Evolutionary conservation across 2,113 vertebrate species (phyloP).

Genomic region (Dromaius novaehollandiae): DNA sequence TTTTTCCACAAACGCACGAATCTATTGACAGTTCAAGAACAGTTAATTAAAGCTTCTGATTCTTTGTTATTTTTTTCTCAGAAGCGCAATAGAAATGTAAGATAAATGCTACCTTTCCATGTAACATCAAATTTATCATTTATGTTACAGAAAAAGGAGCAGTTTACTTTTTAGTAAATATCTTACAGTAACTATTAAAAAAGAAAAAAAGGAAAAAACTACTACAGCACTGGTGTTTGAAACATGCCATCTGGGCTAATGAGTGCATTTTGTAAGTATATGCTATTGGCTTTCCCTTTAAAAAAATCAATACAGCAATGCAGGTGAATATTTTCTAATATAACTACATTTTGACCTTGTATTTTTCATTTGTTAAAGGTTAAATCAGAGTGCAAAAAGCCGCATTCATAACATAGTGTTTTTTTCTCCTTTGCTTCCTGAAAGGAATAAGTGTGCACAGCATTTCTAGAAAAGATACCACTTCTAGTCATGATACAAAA

Average conservation of each 20-base stretch:
- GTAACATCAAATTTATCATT: neutral
- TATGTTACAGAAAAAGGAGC: neutral
- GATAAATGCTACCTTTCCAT: neutral
- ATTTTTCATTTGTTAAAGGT: conserved; percentile 73
- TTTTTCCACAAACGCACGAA: neutral
- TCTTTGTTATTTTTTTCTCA: neutral
- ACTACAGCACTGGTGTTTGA: neutral
- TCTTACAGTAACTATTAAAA: neutral
- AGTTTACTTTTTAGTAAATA: neutral
- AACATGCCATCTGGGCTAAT: conserved; percentile 22
- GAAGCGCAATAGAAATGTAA: neutral
- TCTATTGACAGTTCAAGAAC: neutral
- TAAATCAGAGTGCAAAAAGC: conserved; percentile 60
- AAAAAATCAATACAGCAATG: conserved; percentile 77
- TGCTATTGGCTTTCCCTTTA: conserved; percentile 71
- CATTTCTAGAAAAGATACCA: conserved; percentile 45
- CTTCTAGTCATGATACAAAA: conserved; percentile 44
- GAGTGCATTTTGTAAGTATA: conserved; percentile 47
- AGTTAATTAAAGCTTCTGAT: neutral
- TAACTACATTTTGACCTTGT: conserved; percentile 71
- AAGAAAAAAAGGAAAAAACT: neutral
- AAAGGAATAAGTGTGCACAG: conserved; percentile 41
- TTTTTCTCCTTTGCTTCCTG: conserved; percentile 64
- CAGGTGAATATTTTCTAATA: conserved; percentile 76
- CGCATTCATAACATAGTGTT: conserved; percentile 53